Evolutionary conservation across 2,113 vertebrate genomes (phyloP), one percentile per base, ranked within the genome.

Genomic region (Peromyscus maniculatus): DNA sequence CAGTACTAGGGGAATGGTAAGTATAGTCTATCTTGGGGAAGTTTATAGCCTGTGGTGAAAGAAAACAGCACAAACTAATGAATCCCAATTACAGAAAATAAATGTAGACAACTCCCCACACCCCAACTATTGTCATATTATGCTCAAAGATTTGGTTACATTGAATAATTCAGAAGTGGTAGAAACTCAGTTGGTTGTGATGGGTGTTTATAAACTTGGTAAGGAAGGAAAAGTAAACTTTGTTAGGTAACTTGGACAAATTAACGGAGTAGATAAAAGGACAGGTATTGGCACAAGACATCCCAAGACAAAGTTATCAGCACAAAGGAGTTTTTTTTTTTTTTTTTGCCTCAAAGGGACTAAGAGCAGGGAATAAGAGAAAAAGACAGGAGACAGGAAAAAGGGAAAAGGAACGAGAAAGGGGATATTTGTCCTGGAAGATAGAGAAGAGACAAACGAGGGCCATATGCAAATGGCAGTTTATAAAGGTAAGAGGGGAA

Each of bases 41-140:
- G 49, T 91, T 93, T 94, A 92, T 39, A 82, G 15, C 55, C 80
- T 90, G 78, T 69, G 66, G 46, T 66, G 79, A 92, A 95, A 55
- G 21, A 71, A 79, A 88, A 92, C 5, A 93, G 46, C 43, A 72
- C 72, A 91, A 57, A 84, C 26, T 28, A 94, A 72, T 59, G 92
- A 94, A 33, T 93, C 94, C 33, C 67, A 83, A 59, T 72, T 79
- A 46, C 17, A 88, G 78, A 94, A 39, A 67, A 26, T n/a, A 36
- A 16, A 55, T 19, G 66, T 92, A 46, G 16, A 74, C 88, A 31
- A 55, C 15, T 67, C 16, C 4, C 69, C 26, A 28, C 7, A 49
- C 4, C 74, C 5, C 69, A 93, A 28, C 75, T 75, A 10, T 74
- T 94, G 46, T 11, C 19, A 67, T 87, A 74, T 28, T 62, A 64